A percentile compares a stretch with the other conserved stretches of the same genome.
phyloP scores from a whole-genome alignment of 2,888 invertebrate genomes.

The Spodoptera littoralis region DNA sequence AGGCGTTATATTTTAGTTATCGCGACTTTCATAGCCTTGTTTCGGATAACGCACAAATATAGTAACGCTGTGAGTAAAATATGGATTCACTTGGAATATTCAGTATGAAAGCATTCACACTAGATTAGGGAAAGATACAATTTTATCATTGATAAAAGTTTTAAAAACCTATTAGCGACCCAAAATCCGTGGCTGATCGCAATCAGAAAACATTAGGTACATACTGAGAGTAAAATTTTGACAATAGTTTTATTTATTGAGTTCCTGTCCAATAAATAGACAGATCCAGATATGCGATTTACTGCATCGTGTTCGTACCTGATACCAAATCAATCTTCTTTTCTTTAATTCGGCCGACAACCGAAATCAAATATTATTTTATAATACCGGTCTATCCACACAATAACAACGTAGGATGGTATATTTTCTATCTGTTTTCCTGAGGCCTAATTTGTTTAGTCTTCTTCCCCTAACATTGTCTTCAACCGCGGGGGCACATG shows the following conservation, averaged over 20 bases:
- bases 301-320: no score
- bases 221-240: no score
- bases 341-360: not conserved
- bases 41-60: conserved; percentile 67
- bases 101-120: not conserved
- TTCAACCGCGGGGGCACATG: conserved; percentile 61
- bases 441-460: conserved; percentile 74
- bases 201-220: no score
- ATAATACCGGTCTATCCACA: not conserved
- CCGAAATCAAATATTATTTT: not conserved
- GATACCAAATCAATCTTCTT: not conserved
- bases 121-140: no score
- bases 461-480: conserved; percentile 65
- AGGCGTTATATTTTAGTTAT: no score
- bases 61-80: conserved; percentile 70
- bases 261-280: no score
- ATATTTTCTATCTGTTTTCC: conserved; percentile 56
- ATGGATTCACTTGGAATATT: conserved; percentile 60
- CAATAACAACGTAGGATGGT: conserved; percentile 35
- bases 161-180: no score
- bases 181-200: no score
- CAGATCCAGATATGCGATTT: no score
- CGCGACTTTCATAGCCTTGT: conserved; percentile 62
- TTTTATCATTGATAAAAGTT: no score
- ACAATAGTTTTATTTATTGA: no score